A percentile compares a stretch with the other conserved stretches of the same genome.
Evolutionary conservation across 2,888 invertebrate genomes (phyloP).

Genomic region (Conops quadrifasciatus): DNA sequence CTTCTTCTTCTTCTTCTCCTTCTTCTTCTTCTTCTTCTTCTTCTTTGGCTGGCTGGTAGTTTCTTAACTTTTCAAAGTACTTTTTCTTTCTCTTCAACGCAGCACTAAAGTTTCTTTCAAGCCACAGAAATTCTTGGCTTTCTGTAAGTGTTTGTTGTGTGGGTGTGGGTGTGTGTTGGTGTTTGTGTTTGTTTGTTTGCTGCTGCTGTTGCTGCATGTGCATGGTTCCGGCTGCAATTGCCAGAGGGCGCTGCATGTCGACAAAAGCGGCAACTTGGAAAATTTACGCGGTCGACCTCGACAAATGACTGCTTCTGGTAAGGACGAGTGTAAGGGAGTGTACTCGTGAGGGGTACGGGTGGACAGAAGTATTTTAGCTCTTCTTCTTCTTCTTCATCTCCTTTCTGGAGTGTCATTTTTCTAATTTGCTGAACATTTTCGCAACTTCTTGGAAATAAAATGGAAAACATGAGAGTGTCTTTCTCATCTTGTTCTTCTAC

Average conservation of each 20-base stretch:
- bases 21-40: not conserved
- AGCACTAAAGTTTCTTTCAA: conserved; percentile 7
- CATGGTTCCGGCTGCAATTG: conserved; percentile 8
- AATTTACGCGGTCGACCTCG: conserved; percentile 12
- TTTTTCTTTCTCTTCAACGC: not conserved
- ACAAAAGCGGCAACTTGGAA: conserved; percentile 24
- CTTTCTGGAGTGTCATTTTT: conserved; percentile 22
- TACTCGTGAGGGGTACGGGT: not conserved
- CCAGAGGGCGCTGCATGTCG: conserved; percentile 34
- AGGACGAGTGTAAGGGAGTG: too few species aligned
- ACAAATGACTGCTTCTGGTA: not conserved
- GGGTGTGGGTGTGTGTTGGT: conserved; percentile 13
- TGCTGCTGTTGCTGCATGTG: not conserved
- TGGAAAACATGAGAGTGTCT: conserved; percentile 22
- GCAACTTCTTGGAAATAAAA: conserved; percentile 30
- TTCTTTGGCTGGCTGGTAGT: not conserved
- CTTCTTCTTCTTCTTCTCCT: conserved; percentile 4
- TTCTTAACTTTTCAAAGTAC: conserved; percentile 19
- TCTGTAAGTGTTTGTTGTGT: not conserved
- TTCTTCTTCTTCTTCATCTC: conserved; percentile 3
- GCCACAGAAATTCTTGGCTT: not conserved
- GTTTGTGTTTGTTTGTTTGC: not conserved
- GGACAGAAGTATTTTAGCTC: not conserved
- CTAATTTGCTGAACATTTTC: conserved; percentile 25
- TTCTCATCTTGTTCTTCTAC: not conserved